These are phyloP conservation scores for Lycocerus yunnanus DNA, from an alignment of 2,888 invertebrate species.

Conservation along the genomic window DNA sequence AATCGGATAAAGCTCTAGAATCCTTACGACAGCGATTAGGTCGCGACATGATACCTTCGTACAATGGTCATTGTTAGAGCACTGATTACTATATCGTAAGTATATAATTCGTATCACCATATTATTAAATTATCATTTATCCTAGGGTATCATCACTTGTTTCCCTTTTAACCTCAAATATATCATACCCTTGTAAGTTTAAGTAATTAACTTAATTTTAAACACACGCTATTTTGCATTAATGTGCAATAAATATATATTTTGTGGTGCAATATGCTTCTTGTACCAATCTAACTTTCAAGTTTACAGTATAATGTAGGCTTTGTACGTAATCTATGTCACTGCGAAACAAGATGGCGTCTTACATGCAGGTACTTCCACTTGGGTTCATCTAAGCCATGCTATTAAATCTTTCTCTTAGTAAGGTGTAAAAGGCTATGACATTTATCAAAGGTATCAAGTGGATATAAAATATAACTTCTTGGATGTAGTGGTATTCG, in stretches of 20 bases:
- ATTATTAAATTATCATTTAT: conserved; percentile 5
- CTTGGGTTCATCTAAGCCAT: not conserved
- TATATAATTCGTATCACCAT: conserved; percentile 13
- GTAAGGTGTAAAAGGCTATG: not conserved
- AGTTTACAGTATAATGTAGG: not conserved
- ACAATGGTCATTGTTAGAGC: conserved; percentile 43
- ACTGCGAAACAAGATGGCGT: not conserved
- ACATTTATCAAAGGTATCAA: conserved; percentile 2
- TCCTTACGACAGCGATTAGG: conserved; percentile 52
- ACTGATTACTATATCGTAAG: conserved; percentile 27
- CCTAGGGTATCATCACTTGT: not conserved
- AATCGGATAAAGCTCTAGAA: conserved; percentile 54
- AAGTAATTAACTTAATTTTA: not conserved
- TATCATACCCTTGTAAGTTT: not conserved
- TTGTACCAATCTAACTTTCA: not conserved
- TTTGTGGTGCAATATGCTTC: not conserved
- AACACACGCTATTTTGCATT: not conserved
- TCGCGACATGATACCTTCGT: conserved; percentile 39
- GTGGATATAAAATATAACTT: not conserved
- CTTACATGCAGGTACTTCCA: not conserved
- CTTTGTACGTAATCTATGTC: not conserved
- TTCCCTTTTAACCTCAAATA: conserved; percentile 4
- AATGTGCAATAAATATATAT: not conserved
- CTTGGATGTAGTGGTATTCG: not conserved
- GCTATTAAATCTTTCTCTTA: conserved; percentile 1